A percentile compares a stretch with the other conserved stretches of the same genome.
phyloP scores from a whole-genome alignment of 92 coral and sea anemone genomes.

The Ricordea florida region DNA sequence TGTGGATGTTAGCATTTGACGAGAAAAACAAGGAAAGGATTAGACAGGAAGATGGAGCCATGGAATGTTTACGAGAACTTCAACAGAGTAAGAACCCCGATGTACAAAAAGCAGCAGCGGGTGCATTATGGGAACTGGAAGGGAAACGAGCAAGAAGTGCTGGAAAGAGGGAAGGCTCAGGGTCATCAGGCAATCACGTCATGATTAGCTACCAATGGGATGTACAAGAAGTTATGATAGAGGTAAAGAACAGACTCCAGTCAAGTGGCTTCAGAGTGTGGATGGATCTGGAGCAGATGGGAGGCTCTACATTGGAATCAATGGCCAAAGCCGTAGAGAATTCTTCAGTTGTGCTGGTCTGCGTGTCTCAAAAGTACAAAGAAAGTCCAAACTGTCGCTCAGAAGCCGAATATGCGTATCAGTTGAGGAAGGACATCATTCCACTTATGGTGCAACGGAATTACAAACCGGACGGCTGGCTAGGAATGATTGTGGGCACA shows the following conservation, averaged over 20 bases:
- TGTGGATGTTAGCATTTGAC: constrained; percentile 77
- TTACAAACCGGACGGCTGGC: constrained; percentile 76
- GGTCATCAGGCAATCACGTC: constrained; percentile 36
- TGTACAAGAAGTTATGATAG: constrained; percentile 42
- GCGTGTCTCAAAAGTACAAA: constrained; percentile 73
- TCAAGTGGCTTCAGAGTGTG: constrained; percentile 66
- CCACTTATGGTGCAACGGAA: constrained; percentile 61
- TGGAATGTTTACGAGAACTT: constrained; percentile 17
- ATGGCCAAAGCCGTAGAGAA: constrained; percentile 73
- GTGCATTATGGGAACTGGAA: constrained; percentile 79
- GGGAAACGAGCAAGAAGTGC: constrained; percentile 27
- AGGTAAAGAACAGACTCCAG: constrained; percentile 62
- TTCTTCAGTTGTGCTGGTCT: constrained; percentile 60
- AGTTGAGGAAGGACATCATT: constrained; percentile 61
- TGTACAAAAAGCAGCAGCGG: constrained; percentile 60
- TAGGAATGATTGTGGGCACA: constrained; percentile 49
- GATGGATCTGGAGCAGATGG: constrained; percentile 74
- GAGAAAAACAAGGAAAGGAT: constrained; percentile 58
- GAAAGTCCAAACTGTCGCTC: constrained; percentile 75
- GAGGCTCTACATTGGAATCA: constrained; percentile 65
- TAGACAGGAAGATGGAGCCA: constrained; percentile 15
- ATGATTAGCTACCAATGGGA: constrained; percentile 84
- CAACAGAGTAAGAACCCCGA: constrained; percentile 36
- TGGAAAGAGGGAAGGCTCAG: background rate
- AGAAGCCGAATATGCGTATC: constrained; percentile 67